Evolutionary conservation across 2,113 vertebrate genomes (phyloP).

Genomic region (Ochotona princeps): DNA sequence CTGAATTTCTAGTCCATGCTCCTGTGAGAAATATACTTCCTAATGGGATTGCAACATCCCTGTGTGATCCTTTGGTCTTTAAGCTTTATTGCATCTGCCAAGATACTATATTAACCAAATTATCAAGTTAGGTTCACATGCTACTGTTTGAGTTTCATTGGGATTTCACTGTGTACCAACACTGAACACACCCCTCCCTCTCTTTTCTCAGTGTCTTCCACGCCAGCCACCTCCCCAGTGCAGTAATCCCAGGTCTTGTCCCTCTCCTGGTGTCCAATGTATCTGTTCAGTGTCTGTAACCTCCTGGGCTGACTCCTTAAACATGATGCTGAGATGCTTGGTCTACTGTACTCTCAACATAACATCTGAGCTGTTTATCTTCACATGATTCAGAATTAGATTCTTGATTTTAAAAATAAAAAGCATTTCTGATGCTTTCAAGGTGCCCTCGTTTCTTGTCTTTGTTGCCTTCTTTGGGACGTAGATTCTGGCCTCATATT

Average conservation of each 20-base stretch:
- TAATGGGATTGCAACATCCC: background rate
- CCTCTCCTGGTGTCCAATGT: background rate
- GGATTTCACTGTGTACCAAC: background rate
- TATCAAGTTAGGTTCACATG: background rate
- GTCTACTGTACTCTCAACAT: background rate
- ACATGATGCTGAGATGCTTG: background rate
- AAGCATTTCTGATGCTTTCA: background rate
- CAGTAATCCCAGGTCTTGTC: background rate
- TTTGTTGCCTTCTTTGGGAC: background rate
- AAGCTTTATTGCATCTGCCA: background rate
- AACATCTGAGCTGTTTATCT: background rate
- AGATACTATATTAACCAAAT: background rate
- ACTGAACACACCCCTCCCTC: rapidly evolving
- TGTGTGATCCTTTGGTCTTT: background rate
- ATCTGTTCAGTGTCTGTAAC: background rate
- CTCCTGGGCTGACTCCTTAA: background rate
- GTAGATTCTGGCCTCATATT: background rate
- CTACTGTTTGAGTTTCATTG: background rate
- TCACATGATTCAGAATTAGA: background rate
- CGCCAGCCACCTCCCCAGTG: background rate
- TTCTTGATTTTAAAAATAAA: background rate
- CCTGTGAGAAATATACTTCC: background rate
- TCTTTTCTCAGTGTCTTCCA: background rate
- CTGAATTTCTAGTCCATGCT: background rate
- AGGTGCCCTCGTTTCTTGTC: background rate